These are phyloP conservation scores for Buceros bicornis DNA, from an alignment of 2,797 vertebrate species.

Conservation along the genomic window DNA sequence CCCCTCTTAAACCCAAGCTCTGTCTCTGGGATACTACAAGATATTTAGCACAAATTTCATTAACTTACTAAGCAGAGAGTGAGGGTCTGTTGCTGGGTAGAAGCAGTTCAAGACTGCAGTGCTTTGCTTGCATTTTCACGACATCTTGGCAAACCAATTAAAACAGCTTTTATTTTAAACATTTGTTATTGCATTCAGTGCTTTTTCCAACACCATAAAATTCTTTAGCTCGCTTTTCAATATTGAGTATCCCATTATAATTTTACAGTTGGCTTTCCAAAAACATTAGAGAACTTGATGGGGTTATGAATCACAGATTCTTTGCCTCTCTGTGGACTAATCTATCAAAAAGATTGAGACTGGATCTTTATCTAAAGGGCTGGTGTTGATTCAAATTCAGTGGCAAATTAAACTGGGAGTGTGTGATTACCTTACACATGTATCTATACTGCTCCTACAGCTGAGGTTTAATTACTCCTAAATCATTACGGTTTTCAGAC, in stretches of 20 bases:
- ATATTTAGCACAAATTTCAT: neutral
- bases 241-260: conserved; percentile 14
- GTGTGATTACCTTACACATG: neutral
- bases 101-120: neutral
- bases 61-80: neutral
- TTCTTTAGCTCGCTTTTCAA: conserved; percentile 42
- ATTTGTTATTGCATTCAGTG: conserved; percentile 42
- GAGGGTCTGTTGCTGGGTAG: neutral
- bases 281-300: conserved; percentile 41
- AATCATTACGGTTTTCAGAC: neutral
- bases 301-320: conserved; percentile 42
- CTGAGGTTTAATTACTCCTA: conserved; percentile 14
- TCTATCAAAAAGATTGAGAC: conserved; percentile 15
- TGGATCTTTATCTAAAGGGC: neutral
- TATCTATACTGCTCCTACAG: neutral
- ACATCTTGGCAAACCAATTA: conserved; percentile 40
- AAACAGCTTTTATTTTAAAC: conserved; percentile 41
- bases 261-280: conserved; percentile 60
- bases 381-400: conserved; percentile 17
- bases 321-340: conserved; percentile 26
- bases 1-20: neutral
- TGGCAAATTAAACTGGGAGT: neutral
- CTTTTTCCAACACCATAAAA: conserved; percentile 29
- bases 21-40: neutral
- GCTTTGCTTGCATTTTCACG: conserved; percentile 29